A percentile compares a stretch with the other conserved stretches of the same genome.
These are phyloP conservation scores for Scaptodrosophila lebanonensis DNA, from an alignment of 1,140 invertebrate genomes.

Conservation along the genomic window DNA sequence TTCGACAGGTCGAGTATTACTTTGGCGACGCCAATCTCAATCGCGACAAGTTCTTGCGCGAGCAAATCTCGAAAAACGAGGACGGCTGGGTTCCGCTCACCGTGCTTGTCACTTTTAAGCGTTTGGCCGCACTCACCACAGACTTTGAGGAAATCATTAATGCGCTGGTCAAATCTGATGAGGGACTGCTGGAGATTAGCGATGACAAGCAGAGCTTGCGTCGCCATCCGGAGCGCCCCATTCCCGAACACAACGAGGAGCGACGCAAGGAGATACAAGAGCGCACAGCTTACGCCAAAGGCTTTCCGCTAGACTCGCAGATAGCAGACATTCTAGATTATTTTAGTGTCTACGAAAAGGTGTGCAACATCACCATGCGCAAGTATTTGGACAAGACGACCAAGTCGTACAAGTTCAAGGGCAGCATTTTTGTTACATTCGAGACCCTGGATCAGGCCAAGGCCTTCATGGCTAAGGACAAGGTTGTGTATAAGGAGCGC, in stretches of 20 bases:
- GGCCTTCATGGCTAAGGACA: constrained; percentile 78
- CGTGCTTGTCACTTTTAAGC: constrained; percentile 92
- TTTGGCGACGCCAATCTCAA: constrained; percentile 92
- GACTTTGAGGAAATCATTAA: constrained; percentile 85
- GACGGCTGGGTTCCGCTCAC: constrained; percentile 94
- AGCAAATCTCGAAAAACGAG: constrained; percentile 86
- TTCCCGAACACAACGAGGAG: constrained; percentile 91
- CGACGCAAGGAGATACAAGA: constrained; percentile 86
- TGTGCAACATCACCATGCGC: constrained; percentile 88
- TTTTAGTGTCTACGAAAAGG: constrained; percentile 84
- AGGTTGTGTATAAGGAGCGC: constrained; percentile 84
- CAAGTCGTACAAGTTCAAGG: constrained; percentile 87
- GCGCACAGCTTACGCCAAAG: constrained; percentile 92
- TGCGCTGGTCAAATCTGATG: constrained; percentile 87
- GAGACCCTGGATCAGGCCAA: constrained; percentile 85
- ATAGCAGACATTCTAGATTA: constrained; percentile 87
- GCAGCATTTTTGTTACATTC: constrained; percentile 93
- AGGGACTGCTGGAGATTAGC: constrained; percentile 86
- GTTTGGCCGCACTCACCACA: constrained; percentile 85
- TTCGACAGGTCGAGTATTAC: constrained; percentile 83
- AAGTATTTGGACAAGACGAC: constrained; percentile 82
- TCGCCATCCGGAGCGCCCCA: constrained; percentile 84
- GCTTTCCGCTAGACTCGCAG: constrained; percentile 85
- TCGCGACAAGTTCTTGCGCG: constrained; percentile 92
- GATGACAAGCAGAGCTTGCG: constrained; percentile 91